These are phyloP conservation scores for Lophius piscatorius DNA, from an alignment of 2,113 vertebrate genomes.

Conservation along the genomic window DNA sequence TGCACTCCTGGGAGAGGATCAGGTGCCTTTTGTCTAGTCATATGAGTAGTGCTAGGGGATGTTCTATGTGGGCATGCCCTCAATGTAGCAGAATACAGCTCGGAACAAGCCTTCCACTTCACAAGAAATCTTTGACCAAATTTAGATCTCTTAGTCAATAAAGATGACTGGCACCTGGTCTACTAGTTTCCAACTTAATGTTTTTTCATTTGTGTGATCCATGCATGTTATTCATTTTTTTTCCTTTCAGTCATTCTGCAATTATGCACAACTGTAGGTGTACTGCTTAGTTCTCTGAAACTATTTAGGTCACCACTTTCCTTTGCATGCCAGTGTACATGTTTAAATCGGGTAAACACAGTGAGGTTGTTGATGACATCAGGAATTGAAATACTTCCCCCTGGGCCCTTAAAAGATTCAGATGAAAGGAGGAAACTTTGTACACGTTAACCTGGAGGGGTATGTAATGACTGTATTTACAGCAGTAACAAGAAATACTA, in stretches of 20 bases:
- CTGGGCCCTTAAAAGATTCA: background rate
- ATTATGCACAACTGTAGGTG: slow-evolving; percentile 9
- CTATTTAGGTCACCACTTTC: background rate
- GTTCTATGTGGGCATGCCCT: slow-evolving; percentile 30
- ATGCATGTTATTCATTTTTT: slow-evolving; percentile 1
- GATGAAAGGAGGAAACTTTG: slow-evolving; percentile 8
- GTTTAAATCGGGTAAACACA: background rate
- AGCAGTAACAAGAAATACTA: background rate
- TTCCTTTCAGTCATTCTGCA: slow-evolving; percentile 1
- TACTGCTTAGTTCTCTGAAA: slow-evolving; percentile 5
- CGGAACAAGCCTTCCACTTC: slow-evolving; percentile 1
- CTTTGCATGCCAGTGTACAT: background rate
- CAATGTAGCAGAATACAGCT: slow-evolving; percentile 22
- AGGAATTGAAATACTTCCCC: slow-evolving; percentile 18
- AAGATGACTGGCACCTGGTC: too few relatives aligned
- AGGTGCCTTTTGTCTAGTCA: slow-evolving; percentile 73
- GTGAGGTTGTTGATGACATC: background rate
- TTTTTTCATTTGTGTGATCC: background rate
- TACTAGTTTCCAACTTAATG: too few relatives aligned
- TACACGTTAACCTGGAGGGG: slow-evolving; percentile 2
- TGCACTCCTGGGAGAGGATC: slow-evolving; percentile 70
- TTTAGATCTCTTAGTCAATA: too few relatives aligned
- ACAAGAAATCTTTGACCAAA: too few relatives aligned
- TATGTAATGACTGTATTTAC: too few relatives aligned
- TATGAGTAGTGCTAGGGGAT: slow-evolving; percentile 51